Conservation (phyloP, 2,888 invertebrate species). For the Auanema sp. region DNA sequence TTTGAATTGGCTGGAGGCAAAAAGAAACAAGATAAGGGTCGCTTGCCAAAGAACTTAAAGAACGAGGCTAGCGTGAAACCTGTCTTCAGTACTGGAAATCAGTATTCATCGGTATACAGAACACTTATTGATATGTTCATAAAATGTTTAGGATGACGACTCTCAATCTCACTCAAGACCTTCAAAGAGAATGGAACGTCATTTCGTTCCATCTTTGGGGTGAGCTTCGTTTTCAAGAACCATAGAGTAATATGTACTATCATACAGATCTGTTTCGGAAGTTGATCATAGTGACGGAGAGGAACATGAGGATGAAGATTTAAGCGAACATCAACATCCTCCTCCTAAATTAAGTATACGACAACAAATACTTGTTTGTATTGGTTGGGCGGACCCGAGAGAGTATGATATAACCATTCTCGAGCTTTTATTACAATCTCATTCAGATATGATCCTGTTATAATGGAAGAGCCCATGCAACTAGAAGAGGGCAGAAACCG, state of each 20-base stretch:
- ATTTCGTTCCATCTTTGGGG: constrained; percentile 48
- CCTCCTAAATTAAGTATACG: constrained; percentile 41
- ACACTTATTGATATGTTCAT: neutral
- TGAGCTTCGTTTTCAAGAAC: neutral
- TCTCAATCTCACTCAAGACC: constrained; percentile 23
- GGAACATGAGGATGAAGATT: constrained; percentile 32
- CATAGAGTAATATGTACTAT: neutral
- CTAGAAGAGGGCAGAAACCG: constrained; percentile 26
- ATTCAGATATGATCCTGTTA: constrained; percentile 11
- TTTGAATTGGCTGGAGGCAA: constrained; percentile 73
- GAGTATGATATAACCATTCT: too few species aligned
- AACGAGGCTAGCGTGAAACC: constrained; percentile 5
- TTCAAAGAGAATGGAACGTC: constrained; percentile 13
- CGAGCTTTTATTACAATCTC: neutral
- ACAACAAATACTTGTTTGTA: constrained; percentile 55
- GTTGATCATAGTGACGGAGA: constrained; percentile 45
- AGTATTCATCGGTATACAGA: constrained; percentile 7
- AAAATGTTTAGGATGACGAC: constrained; percentile 29
- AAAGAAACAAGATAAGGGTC: constrained; percentile 12
- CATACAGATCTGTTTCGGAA: constrained; percentile 41
- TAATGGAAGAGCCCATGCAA: constrained; percentile 8
- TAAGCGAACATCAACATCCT: constrained; percentile 20
- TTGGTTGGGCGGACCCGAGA: constrained; percentile 52
- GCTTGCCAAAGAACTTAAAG: constrained; percentile 24
- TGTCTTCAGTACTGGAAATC: constrained; percentile 5